A percentile compares a stretch with the other conserved stretches of the same genome.
phyloP scores from a whole-genome alignment of 2,113 vertebrate species.

The Megalops atlanticus region DNA sequence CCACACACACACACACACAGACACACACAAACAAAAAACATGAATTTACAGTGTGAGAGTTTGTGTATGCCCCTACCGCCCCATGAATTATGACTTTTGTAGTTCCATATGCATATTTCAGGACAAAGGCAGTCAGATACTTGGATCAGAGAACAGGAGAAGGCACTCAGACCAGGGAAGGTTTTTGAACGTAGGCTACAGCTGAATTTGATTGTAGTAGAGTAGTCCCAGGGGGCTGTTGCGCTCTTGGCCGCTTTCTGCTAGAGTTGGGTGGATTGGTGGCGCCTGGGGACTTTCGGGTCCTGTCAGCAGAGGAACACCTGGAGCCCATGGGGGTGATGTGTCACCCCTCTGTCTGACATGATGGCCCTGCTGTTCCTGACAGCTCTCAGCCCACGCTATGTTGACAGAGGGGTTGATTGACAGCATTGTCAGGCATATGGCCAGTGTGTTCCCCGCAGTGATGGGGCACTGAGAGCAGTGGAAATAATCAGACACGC shows the following conservation, averaged over 20 bases:
- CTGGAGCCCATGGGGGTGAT: constrained; percentile 27
- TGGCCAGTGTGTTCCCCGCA: background rate
- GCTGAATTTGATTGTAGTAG: background rate
- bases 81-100: background rate
- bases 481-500: background rate
- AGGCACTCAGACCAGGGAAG: background rate
- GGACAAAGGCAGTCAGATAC: constrained; percentile 22
- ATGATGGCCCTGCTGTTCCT: constrained; percentile 33
- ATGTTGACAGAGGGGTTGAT: constrained; percentile 22
- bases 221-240: background rate
- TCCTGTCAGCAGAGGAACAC: constrained; percentile 22
- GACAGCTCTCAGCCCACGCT: background rate
- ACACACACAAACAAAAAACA: too few species aligned
- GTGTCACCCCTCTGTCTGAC: constrained; percentile 43
- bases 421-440: constrained; percentile 25
- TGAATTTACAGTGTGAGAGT: too few species aligned
- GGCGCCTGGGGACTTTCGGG: constrained; percentile 8
- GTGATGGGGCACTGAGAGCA: background rate
- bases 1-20: too few species aligned
- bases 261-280: constrained; percentile 31
- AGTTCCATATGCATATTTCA: constrained; percentile 26
- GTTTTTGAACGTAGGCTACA: constrained; percentile 4
- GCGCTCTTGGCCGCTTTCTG: background rate
- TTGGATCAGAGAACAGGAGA: background rate
- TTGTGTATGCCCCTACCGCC: too few species aligned